Conservation (phyloP, 1,140 invertebrate species). For the Drosophila sp. region DNA sequence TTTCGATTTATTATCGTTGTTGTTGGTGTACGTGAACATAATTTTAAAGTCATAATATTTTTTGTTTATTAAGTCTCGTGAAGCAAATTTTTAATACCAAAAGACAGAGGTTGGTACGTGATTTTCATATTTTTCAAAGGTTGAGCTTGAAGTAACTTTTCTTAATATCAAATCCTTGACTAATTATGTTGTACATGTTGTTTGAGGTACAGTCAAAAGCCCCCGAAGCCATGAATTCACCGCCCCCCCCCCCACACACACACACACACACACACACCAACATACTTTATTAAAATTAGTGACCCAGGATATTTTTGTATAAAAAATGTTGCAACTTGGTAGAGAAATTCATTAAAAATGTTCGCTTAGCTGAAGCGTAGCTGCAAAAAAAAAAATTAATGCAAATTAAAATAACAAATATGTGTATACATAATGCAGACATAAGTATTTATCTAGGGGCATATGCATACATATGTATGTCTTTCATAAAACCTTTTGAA, state of each 20-base stretch:
- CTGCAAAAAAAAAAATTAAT: constrained; percentile 21
- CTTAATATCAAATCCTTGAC: constrained; percentile 62
- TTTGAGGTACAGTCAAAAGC: not conserved
- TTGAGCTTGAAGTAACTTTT: constrained; percentile 23
- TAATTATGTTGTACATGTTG: constrained; percentile 55
- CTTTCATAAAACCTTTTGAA: not conserved
- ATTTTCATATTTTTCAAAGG: constrained; percentile 29
- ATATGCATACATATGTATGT: not conserved
- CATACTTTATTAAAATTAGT: constrained; percentile 32
- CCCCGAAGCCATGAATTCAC: constrained; percentile 25
- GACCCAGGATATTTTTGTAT: constrained; percentile 16
- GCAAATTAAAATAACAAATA: constrained; percentile 13
- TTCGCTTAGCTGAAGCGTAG: constrained; percentile 53
- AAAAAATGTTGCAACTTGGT: constrained; percentile 27
- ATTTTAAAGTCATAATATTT: constrained; percentile 39
- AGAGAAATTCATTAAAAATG: constrained; percentile 64
- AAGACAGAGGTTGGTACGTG: constrained; percentile 41
- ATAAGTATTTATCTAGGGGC: not conserved
- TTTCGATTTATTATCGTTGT: constrained; percentile 19
- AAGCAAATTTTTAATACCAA: constrained; percentile 40
- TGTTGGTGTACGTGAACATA: constrained; percentile 49
- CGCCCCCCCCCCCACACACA: constrained; percentile 15
- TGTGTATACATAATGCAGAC: not conserved
- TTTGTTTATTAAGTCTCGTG: constrained; percentile 13
- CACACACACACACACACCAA: constrained; percentile 28